Percentiles rank a stretch among this genome's conserved stretches.
Evolutionary conservation across 2,797 vertebrate genomes (phyloP).

Genomic region (Phalanger gymnotis): DNA sequence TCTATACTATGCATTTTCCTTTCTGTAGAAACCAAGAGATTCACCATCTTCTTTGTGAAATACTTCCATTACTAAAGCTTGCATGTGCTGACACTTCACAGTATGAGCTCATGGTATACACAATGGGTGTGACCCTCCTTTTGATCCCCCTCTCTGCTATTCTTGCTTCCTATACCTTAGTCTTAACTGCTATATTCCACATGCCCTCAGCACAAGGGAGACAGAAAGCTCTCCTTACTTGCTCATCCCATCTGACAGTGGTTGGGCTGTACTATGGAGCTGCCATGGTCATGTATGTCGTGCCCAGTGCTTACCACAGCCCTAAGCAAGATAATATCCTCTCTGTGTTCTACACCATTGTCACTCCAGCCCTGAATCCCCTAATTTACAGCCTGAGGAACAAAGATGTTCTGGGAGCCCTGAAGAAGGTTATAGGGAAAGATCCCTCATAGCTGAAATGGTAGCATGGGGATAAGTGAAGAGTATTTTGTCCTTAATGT

Average conservation of each 20-base stretch:
- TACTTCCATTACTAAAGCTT: conserved; percentile 67
- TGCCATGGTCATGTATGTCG: conserved; percentile 63
- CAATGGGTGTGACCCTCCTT: conserved; percentile 58
- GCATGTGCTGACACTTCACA: conserved; percentile 64
- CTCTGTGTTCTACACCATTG: conserved; percentile 68
- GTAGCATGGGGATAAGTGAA: not conserved
- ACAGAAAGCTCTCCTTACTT: conserved; percentile 76
- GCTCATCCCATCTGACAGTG: conserved; percentile 76
- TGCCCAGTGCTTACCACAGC: conserved; percentile 64
- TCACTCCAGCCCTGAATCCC: conserved; percentile 71
- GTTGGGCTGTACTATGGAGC: conserved; percentile 72
- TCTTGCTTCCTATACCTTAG: conserved; percentile 65
- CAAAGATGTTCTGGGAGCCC: conserved; percentile 66
- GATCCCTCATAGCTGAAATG: not conserved
- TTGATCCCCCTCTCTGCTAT: conserved; percentile 62
- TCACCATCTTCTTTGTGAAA: conserved; percentile 70
- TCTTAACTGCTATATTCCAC: conserved; percentile 57
- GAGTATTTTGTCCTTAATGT: not conserved
- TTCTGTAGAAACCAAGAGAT: conserved; percentile 63
- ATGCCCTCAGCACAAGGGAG: conserved; percentile 69
- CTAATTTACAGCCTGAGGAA: conserved; percentile 74
- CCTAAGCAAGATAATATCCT: conserved; percentile 64
- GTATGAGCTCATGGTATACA: conserved; percentile 66
- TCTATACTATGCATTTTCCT: conserved; percentile 63
- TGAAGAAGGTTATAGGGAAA: conserved; percentile 61